Conservation (phyloP, 2,888 invertebrate genomes). For the Eupithecia subumbrata region DNA sequence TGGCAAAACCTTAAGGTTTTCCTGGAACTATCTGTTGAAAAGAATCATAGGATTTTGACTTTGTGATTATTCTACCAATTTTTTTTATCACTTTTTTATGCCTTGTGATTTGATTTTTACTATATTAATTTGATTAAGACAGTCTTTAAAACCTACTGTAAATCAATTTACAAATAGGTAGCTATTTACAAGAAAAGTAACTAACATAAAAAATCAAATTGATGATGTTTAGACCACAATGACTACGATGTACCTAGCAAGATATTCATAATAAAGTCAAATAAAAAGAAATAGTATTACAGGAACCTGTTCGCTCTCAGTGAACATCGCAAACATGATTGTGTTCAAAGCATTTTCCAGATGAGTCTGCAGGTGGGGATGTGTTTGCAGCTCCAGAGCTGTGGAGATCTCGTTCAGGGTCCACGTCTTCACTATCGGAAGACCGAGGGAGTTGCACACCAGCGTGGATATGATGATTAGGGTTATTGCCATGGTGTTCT, state of each 20-base stretch:
- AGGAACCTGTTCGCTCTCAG: slow-evolving; percentile 54
- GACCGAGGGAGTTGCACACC: slow-evolving; percentile 17
- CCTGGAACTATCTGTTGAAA: background rate
- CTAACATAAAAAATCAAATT: too few relatives aligned
- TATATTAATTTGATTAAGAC: too few relatives aligned
- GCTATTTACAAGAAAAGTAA: too few relatives aligned
- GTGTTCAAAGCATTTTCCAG: slow-evolving; percentile 54
- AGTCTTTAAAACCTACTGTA: too few relatives aligned
- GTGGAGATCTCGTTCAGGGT: slow-evolving; percentile 38
- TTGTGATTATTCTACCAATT: too few relatives aligned
- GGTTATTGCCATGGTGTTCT: slow-evolving; percentile 28
- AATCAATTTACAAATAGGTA: too few relatives aligned
- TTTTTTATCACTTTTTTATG: too few relatives aligned
- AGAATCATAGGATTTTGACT: background rate
- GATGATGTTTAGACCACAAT: too few relatives aligned
- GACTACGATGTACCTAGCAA: too few relatives aligned
- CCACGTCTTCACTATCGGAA: slow-evolving; percentile 41
- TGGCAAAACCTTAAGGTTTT: background rate
- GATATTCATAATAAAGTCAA: background rate
- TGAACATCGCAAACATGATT: slow-evolving; percentile 55
- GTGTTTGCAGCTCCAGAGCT: slow-evolving; percentile 31
- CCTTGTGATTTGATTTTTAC: too few relatives aligned
- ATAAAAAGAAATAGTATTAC: background rate
- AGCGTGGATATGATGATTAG: slow-evolving; percentile 22
- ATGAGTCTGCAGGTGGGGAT: slow-evolving; percentile 22